Conservation (phyloP, 1,140 invertebrate genomes). For the Diorhabda elongata region DNA sequence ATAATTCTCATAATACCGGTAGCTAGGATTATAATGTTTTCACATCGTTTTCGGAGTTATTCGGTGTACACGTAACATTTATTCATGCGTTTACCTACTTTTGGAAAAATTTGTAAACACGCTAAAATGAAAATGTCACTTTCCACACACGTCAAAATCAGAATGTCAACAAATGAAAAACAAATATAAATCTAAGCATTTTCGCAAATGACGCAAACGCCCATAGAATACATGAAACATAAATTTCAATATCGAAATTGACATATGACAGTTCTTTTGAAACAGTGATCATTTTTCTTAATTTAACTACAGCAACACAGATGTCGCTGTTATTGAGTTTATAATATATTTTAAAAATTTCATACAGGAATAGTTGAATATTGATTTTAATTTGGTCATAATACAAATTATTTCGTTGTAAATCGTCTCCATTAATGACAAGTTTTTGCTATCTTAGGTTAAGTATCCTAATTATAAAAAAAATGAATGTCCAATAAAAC, state of each 20-base stretch:
- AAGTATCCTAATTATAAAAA: no score
- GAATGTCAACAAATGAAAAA: constrained; percentile 18
- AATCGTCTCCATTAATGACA: no score
- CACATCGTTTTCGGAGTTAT: not conserved
- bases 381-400: no score
- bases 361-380: no score
- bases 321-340: no score
- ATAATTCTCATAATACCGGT: constrained; percentile 10
- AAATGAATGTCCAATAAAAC: no score
- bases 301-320: no score
- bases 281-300: not conserved
- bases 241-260: not conserved
- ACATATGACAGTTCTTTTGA: not conserved
- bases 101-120: constrained; percentile 2
- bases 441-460: no score
- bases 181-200: not conserved
- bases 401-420: no score
- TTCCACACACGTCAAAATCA: not conserved
- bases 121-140: constrained; percentile 8
- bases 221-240: not conserved
- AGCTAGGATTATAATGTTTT: not conserved
- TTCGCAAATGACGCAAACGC: constrained; percentile 9
- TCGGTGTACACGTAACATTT: not conserved
- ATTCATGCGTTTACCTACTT: not conserved
- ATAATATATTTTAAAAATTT: no score